Evolutionary conservation across 2,888 invertebrate species (phyloP).

Genomic region (Andrena flavipes): DNA sequence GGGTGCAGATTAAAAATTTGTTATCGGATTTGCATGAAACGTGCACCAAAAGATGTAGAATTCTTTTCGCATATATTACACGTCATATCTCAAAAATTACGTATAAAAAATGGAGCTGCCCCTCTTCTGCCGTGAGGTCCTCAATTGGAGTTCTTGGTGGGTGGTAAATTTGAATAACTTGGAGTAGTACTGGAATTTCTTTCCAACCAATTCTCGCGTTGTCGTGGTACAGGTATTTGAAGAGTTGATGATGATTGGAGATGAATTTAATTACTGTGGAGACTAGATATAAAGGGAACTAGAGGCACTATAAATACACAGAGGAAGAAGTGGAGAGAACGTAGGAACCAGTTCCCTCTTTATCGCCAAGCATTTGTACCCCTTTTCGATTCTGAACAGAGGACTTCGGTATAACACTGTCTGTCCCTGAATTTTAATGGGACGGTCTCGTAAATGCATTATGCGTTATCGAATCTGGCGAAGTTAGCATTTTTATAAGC

Average conservation of each 20-base stretch:
- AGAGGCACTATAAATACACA: background rate
- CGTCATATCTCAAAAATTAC: no score
- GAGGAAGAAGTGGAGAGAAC: conserved; percentile 24
- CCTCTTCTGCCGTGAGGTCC: no score
- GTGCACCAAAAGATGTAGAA: no score
- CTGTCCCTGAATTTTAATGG: conserved; percentile 49
- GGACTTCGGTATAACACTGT: background rate
- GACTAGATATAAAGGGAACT: conserved; percentile 7
- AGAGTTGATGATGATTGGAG: background rate
- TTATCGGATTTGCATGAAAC: no score
- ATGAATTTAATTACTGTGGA: conserved; percentile 22
- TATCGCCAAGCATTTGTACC: conserved; percentile 23
- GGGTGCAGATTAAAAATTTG: no score
- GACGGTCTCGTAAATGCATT: conserved; percentile 30
- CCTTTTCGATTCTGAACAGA: conserved; percentile 25
- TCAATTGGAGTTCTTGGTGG: no score
- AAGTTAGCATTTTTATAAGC: conserved; percentile 13
- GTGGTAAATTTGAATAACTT: no score
- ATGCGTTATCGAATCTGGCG: conserved; percentile 32
- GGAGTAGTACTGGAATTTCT: no score
- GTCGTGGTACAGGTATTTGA: background rate
- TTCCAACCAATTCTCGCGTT: background rate
- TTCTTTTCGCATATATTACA: no score
- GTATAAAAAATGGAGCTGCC: no score
- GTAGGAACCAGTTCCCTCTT: conserved; percentile 42